Base-by-base conservation (phyloP, 2,888 invertebrate genomes). In the Physocephala rufipes region DNA sequence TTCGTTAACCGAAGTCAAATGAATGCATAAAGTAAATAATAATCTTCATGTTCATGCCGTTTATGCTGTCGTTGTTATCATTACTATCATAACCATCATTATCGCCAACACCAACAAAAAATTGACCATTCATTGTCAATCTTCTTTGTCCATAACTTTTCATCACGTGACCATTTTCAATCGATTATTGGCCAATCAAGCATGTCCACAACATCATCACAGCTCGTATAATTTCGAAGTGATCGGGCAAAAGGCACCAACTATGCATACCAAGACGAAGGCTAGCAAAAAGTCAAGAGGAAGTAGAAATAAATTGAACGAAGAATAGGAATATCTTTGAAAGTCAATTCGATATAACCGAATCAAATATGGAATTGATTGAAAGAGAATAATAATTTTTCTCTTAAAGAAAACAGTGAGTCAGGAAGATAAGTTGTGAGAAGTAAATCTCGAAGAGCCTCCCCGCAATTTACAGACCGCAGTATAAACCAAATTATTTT, bases 121-220 rank as follows among this genome's bases (percentile, higher is more conserved):
- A 4, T 43, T n/a, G n/a, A 36, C 43, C 5, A n/a, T 21, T 24
- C 65, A 21, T 65, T 51, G 15, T 51, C 65, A 9, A 26, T 21
- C n/a, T 24, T 51, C 47, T 13, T 36, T 19, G n/a, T 62, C 19
- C 61, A 63, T 47, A 15, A 21, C 45, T 58, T 28, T 58, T 26
- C 68, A 68, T 68, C 68, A 68, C 62, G 68, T 68, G 68, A 68
- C 63, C 70, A 70, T 70, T 65, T 59, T 70, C 70, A 70, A 59
- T 65, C 70, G 70, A 70, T 65, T 70, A 65, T 65, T 24, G 70
- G 59, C 70, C 70, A 70, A 70, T 70, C 65, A 65, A 70, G 58
- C 70, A 70, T 63, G 61, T 59, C 63, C 63, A 55, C 36, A 59
- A 51, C 43, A 36, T 36, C 36, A 36, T 7, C 36, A 69, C 3